These are phyloP conservation scores for Acanthiza pusilla DNA, from an alignment of 2,797 vertebrate genomes.

Conservation along the genomic window DNA sequence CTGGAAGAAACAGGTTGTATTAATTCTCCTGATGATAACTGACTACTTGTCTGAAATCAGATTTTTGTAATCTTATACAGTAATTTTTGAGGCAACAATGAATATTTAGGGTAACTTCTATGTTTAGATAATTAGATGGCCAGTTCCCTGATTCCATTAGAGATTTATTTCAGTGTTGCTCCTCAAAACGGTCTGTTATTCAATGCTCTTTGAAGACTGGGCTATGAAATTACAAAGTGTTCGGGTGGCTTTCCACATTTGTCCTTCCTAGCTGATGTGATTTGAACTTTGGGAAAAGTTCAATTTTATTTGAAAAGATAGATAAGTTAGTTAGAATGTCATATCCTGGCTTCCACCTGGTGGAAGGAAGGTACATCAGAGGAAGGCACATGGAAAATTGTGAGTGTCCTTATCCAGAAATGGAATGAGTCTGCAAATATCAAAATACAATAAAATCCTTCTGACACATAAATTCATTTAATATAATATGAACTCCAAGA, in stretches of 20 bases:
- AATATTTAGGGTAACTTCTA: background rate
- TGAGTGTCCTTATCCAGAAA: background rate
- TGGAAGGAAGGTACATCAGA: background rate
- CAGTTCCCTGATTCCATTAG: background rate
- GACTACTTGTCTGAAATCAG: background rate
- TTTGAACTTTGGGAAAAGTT: background rate
- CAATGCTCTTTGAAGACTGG: background rate
- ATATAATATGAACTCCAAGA: background rate
- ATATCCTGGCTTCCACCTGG: background rate
- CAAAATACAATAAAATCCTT: background rate
- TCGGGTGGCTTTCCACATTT: background rate
- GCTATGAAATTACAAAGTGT: background rate
- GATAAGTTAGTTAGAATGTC: background rate
- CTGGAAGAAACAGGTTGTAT: background rate
- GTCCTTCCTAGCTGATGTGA: background rate
- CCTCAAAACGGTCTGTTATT: background rate
- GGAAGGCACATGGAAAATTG: background rate
- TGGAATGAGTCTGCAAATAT: background rate
- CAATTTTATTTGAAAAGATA: background rate
- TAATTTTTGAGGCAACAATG: background rate
- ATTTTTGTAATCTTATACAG: background rate
- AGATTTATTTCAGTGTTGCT: background rate
- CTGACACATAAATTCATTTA: background rate
- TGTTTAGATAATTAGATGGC: background rate
- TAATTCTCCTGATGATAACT: background rate